Conservation (phyloP, 2,888 invertebrate genomes). For the Microctonus brassicae region DNA sequence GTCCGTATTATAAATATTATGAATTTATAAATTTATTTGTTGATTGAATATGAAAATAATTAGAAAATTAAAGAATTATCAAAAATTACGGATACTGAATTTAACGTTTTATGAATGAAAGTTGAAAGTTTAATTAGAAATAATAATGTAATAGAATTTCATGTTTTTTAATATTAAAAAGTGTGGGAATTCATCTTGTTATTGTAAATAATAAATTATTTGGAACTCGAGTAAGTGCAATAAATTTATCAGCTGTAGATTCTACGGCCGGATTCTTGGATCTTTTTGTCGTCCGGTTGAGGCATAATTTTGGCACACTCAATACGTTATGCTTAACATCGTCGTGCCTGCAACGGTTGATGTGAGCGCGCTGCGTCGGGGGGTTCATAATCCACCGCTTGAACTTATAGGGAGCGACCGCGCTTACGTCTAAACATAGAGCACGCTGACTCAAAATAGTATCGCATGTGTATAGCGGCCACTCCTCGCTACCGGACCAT, state of each 20-base stretch:
- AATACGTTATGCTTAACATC: constrained; percentile 51
- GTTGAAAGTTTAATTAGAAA: no score
- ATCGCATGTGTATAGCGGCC: constrained; percentile 52
- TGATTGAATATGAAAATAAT: no score
- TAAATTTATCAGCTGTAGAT: constrained; percentile 45
- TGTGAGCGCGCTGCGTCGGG: constrained; percentile 48
- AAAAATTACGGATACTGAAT: no score
- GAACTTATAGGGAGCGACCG: constrained; percentile 68
- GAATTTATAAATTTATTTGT: not conserved
- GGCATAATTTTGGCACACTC: constrained; percentile 64
- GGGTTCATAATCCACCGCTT: constrained; percentile 64
- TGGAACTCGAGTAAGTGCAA: constrained; percentile 33
- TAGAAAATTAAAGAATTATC: no score
- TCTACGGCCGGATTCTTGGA: constrained; percentile 57
- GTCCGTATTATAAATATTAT: not conserved
- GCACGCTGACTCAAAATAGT: constrained; percentile 60
- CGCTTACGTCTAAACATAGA: constrained; percentile 66
- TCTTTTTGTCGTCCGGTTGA: constrained; percentile 40
- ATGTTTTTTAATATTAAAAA: not conserved
- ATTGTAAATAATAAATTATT: not conserved
- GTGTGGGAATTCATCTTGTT: not conserved
- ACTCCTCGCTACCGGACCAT: constrained; percentile 49
- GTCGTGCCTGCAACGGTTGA: constrained; percentile 39
- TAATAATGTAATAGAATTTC: not conserved
- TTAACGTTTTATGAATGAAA: no score